phyloP scores from a whole-genome alignment of 37 sponge, comb jelly and placozoan genomes.

The Amphimedon queenslandica region DNA sequence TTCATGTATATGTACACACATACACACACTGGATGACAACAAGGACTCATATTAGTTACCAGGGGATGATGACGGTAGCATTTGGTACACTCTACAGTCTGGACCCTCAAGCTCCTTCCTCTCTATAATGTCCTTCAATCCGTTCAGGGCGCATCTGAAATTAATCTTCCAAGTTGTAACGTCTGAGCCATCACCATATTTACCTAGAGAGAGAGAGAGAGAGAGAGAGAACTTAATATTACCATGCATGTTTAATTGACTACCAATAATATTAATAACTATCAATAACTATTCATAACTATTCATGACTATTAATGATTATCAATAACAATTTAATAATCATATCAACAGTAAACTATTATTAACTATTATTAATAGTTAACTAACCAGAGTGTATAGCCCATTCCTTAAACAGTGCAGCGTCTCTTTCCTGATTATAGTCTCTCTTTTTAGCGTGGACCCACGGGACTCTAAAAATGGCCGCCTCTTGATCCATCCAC shows the following conservation, averaged over 20 bases:
- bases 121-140: constrained; percentile 81
- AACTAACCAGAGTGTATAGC: constrained; percentile 41
- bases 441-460: constrained; percentile 91
- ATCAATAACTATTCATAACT: no score
- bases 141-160: constrained; percentile 89
- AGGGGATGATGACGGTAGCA: constrained; percentile 41
- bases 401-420: constrained; percentile 83
- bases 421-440: constrained; percentile 76
- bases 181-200: constrained; percentile 62
- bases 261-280: no score
- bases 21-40: no score
- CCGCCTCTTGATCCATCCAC: constrained; percentile 72
- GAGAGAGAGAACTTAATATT: no score
- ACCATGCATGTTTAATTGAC: no score
- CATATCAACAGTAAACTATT: no score
- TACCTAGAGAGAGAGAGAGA: constrained; percentile 34
- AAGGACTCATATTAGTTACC: no score
- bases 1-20: no score
- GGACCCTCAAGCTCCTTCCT: constrained; percentile 61
- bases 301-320: no score
- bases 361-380: no score
- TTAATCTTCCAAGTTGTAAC: constrained; percentile 91
- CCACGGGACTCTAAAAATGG: constrained; percentile 85
- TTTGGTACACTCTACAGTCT: constrained; percentile 69
- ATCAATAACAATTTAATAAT: no score